phyloP scores from a whole-genome alignment of 1,140 invertebrate genomes.

The Drosophila repleta region DNA sequence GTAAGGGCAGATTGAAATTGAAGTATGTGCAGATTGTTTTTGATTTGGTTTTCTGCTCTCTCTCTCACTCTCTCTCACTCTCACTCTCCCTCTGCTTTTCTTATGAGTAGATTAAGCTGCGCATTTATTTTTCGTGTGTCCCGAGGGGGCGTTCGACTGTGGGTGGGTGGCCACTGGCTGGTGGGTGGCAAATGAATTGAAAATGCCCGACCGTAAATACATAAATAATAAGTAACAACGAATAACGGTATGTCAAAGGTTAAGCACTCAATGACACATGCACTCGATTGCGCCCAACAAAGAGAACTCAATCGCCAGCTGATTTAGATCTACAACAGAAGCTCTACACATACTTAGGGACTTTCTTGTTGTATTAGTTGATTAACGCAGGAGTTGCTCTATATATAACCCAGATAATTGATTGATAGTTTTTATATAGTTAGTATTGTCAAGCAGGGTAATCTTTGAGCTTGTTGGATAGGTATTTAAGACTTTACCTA shows the following conservation, averaged over 20 bases:
- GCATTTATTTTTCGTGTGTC: slow-evolving; percentile 57
- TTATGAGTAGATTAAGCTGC: slow-evolving; percentile 66
- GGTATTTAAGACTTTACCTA: too few relatives aligned
- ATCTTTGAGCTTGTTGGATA: too few relatives aligned
- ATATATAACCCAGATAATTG: too few relatives aligned
- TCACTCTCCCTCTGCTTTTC: background rate
- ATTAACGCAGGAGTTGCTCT: too few relatives aligned
- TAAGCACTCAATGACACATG: background rate
- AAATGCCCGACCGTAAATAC: slow-evolving; percentile 33
- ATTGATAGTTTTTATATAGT: too few relatives aligned
- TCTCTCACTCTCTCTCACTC: background rate
- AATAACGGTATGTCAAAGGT: background rate
- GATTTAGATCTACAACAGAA: background rate
- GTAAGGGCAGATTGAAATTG: slow-evolving; percentile 61
- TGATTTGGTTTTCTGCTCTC: slow-evolving; percentile 26
- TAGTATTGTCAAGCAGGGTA: too few relatives aligned
- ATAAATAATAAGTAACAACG: slow-evolving; percentile 17
- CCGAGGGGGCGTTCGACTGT: slow-evolving; percentile 31
- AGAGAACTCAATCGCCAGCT: background rate
- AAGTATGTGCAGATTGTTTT: slow-evolving; percentile 77
- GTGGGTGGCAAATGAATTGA: slow-evolving; percentile 53
- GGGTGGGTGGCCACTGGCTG: background rate
- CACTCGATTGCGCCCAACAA: background rate
- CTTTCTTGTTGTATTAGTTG: too few relatives aligned
- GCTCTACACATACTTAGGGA: too few relatives aligned